A percentile compares a stretch with the other conserved stretches of the same genome.
Conservation (phyloP, 2,888 invertebrate species). For the Drosophila austrosaltans region DNA sequence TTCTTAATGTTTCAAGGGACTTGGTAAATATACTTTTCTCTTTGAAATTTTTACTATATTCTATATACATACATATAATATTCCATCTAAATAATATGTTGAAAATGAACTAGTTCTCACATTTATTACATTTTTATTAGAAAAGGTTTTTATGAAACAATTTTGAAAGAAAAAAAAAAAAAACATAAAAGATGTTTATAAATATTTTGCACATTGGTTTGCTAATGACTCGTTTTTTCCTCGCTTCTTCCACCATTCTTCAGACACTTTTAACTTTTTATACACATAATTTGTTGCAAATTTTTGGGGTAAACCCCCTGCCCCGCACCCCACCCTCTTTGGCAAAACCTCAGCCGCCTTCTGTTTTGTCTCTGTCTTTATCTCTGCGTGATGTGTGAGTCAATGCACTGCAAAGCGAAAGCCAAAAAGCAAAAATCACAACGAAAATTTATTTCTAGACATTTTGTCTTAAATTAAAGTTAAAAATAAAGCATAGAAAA, state of each 20-base stretch:
- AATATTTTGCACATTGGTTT: constrained; percentile 51
- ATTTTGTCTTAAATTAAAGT: constrained; percentile 67
- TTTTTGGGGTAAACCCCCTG: not conserved
- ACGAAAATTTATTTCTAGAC: constrained; percentile 62
- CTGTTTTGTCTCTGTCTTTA: not conserved
- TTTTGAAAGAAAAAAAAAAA: too few species aligned
- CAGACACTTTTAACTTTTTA: constrained; percentile 42
- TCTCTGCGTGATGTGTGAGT: constrained; percentile 39
- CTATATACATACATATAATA: too few species aligned
- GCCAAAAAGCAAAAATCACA: constrained; percentile 29
- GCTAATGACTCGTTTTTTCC: constrained; percentile 45
- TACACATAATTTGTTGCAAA: constrained; percentile 33
- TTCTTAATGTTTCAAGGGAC: too few species aligned
- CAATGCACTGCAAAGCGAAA: constrained; percentile 61
- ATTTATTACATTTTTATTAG: too few species aligned
- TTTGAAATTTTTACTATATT: too few species aligned
- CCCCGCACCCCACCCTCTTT: too few species aligned
- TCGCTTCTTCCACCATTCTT: constrained; percentile 28
- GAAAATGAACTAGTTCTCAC: too few species aligned
- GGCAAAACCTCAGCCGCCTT: not conserved
- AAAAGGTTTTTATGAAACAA: too few species aligned
- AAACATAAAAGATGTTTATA: constrained; percentile 6
- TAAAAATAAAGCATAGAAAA: constrained; percentile 48
- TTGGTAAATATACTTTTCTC: too few species aligned
- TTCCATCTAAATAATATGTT: too few species aligned